Evolutionary conservation across 1,140 invertebrate species (phyloP).

Genomic region (Drosophila grimshawi): DNA sequence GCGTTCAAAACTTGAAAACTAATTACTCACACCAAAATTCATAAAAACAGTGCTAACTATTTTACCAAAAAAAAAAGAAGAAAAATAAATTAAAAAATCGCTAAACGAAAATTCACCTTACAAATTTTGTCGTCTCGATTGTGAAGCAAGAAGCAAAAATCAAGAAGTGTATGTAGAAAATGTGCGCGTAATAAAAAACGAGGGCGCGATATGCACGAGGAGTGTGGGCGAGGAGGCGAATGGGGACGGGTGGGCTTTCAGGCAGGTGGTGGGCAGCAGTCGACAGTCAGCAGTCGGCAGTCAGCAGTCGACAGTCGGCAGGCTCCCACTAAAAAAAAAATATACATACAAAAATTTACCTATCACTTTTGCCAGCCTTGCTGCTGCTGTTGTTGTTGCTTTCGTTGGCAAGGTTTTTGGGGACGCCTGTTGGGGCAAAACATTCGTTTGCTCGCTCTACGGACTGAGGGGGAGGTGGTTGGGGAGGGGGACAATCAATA

Average conservation of each 20-base stretch:
- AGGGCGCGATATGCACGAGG: conserved; percentile 76
- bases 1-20: conserved; percentile 61
- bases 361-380: conserved; percentile 57
- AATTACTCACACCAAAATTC: conserved; percentile 30
- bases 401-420: conserved; percentile 60
- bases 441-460: conserved; percentile 27
- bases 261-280: conserved; percentile 44
- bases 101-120: conserved; percentile 31
- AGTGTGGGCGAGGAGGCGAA: conserved; percentile 32
- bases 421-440: conserved; percentile 50
- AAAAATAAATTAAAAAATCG: conserved; percentile 7
- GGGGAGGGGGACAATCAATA: conserved; percentile 66
- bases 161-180: conserved; percentile 68
- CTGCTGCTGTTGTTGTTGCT: conserved; percentile 39
- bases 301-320: conserved; percentile 38
- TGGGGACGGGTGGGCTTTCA: neutral
- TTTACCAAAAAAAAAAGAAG: conserved; percentile 11
- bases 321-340: conserved; percentile 55
- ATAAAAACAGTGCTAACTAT: conserved; percentile 34
- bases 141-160: conserved; percentile 26
- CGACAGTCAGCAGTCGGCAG: conserved; percentile 32
- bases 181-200: conserved; percentile 80
- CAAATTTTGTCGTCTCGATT: conserved; percentile 46
- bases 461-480: conserved; percentile 19
- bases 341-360: conserved; percentile 79